Evolutionary conservation across 2,113 vertebrate species (phyloP).

Genomic region (Spilogale gracilis): DNA sequence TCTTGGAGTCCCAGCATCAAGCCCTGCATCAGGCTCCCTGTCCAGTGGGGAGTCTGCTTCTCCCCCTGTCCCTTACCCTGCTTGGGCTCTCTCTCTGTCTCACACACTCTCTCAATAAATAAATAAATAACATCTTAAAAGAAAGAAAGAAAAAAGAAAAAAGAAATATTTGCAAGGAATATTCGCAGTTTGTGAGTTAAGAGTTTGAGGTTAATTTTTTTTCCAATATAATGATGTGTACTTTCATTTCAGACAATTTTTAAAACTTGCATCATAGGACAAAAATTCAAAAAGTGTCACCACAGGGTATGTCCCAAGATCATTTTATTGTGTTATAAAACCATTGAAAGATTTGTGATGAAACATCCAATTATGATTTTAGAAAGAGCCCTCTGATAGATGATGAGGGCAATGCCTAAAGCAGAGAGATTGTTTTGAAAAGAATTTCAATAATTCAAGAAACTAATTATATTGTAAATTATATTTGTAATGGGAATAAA

Average conservation of each 20-base stretch:
- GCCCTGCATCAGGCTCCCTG: background rate
- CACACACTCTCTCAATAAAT: background rate
- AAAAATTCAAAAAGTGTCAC: background rate
- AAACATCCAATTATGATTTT: background rate
- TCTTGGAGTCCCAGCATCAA: background rate
- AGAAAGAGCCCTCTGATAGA: background rate
- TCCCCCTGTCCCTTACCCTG: background rate
- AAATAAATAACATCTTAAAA: background rate
- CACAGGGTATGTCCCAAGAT: background rate
- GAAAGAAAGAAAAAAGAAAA: background rate
- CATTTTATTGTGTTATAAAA: background rate
- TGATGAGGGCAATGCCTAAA: background rate
- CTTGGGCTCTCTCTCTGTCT: background rate
- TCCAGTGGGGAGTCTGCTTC: background rate
- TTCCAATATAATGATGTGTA: background rate
- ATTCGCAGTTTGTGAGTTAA: background rate
- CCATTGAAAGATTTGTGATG: background rate
- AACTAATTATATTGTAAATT: background rate
- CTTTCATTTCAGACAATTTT: background rate
- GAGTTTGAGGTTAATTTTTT: background rate
- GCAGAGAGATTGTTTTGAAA: background rate
- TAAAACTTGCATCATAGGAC: background rate
- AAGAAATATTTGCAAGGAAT: background rate
- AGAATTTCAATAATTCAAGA: background rate
- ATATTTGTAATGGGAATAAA: background rate